A percentile compares a stretch with the other conserved stretches of the same genome.
Conservation (phyloP, 2,113 vertebrate species). For the Dendropsophus ebraccatus region DNA sequence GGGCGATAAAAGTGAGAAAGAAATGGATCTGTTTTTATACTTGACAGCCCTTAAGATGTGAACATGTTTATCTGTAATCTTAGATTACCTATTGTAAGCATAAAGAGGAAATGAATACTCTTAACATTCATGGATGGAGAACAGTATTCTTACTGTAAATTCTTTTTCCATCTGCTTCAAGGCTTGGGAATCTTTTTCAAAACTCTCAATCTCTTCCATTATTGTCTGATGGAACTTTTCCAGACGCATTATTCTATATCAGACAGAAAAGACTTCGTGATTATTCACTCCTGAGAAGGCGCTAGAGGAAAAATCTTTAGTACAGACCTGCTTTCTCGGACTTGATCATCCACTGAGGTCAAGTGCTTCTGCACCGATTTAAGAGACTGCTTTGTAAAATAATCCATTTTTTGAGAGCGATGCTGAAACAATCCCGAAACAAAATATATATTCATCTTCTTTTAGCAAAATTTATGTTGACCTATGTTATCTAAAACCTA, state of each 20-base stretch:
- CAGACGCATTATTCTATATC: conserved; percentile 79
- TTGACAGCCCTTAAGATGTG: not conserved
- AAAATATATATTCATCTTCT: not conserved
- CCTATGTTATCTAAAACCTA: too few species aligned
- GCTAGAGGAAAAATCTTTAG: not conserved
- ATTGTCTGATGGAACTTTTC: conserved; percentile 77
- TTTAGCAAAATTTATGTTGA: too few species aligned
- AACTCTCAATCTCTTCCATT: conserved; percentile 78
- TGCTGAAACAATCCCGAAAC: conserved; percentile 63
- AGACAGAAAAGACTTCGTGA: conserved; percentile 13
- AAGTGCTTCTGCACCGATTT: conserved; percentile 80
- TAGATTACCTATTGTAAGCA: not conserved
- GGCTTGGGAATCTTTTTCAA: conserved; percentile 81
- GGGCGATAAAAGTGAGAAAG: not conserved
- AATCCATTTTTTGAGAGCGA: conserved; percentile 76
- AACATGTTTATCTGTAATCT: not conserved
- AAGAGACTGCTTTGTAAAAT: conserved; percentile 80
- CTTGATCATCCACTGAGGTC: conserved; percentile 72
- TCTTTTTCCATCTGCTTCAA: conserved; percentile 88
- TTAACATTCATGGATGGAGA: conserved; percentile 2
- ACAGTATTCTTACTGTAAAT: conserved; percentile 73
- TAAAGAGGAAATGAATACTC: conserved; percentile 4
- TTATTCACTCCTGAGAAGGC: not conserved
- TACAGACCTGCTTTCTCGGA: conserved; percentile 83
- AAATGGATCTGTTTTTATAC: not conserved